Evolutionary conservation across 2,797 vertebrate genomes (phyloP).

Genomic region (Schizopygopsis pylzovi): DNA sequence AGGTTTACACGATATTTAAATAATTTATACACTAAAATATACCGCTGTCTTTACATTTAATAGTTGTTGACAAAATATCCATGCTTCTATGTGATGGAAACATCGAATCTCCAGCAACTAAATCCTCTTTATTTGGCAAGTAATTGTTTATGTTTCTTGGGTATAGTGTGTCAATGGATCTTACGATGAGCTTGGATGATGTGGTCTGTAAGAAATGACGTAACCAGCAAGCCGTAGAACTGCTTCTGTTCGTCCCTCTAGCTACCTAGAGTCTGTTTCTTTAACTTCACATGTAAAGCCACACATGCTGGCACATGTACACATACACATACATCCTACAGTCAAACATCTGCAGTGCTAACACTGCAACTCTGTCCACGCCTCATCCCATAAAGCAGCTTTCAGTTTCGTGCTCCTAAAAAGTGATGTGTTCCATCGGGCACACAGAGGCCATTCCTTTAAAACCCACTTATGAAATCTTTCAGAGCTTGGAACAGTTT

Average conservation of each 20-base stretch:
- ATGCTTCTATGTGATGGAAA: neutral
- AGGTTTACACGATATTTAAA: neutral
- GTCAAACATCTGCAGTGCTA: constrained; percentile 39
- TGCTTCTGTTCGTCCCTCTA: constrained; percentile 22
- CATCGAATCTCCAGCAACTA: neutral
- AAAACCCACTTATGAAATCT: neutral
- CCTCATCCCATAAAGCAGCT: constrained; percentile 5
- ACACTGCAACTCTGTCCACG: neutral
- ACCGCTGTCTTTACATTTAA: neutral
- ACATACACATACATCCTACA: constrained; percentile 17
- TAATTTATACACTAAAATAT: neutral
- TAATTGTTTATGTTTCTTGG: constrained; percentile 23
- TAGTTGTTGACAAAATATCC: neutral
- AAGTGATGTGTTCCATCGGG: constrained; percentile 19
- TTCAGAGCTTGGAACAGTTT: neutral
- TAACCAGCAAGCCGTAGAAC: constrained; percentile 35
- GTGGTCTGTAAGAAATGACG: constrained; percentile 40
- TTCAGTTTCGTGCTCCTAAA: constrained; percentile 32
- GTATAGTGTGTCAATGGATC: neutral
- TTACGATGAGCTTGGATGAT: constrained; percentile 32
- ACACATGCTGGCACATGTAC: constrained; percentile 32
- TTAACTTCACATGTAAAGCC: constrained; percentile 32
- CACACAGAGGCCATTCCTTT: constrained; percentile 30
- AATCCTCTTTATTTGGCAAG: neutral
- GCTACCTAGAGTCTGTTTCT: constrained; percentile 8